Evolutionary conservation across 2,113 vertebrate species (phyloP), one percentile per base, ranked within the genome.

Genomic region (Carettochelys insculpta): DNA sequence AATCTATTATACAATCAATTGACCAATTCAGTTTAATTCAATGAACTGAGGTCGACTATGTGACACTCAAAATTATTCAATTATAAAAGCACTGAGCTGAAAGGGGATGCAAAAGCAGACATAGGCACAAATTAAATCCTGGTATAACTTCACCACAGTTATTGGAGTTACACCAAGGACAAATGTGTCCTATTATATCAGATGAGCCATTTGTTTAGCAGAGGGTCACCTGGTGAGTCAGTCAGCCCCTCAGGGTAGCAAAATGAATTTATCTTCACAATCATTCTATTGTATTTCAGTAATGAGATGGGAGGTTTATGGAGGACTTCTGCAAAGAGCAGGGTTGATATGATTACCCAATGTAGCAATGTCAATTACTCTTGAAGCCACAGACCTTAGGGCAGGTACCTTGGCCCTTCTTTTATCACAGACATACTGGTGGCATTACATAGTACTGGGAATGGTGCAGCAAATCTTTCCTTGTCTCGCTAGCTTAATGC

Each of bases 271-370:
- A 56, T 65, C 24, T 25, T 81, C 43, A 58, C 83, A 19, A 65
- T 88, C 85, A 56, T 92, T 88, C 52, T 71, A 71, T 48, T 77
- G 82, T 76, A 73, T 20, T 45, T 80, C 56, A 24, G 47, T 81
- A 88, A 86, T 88, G 56, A 50, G 71, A 92, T 54, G 50, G 52
- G 80, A 83, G 48, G 31, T 77, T 93, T 86, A 91, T 1, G 1
- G 80, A 84, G 53, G 43, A 87, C 85, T 90, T 89, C 83, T 73
- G 47, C 75, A 85, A 90, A 91, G 65, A 43, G 75, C 84, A 76
- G 71, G 31, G 78, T n/a, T 91, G 54, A 85, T 85, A 24, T 75
- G 81, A 86, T 91, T 83, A 87, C 8, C 80, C 2, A 19, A 45
- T 58, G 78, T 34, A 86, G 85, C 41, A 41, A 48, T 88, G 41